Evolutionary conservation across 2,113 vertebrate species (phyloP).

Genomic region (Hippocampus comes): DNA sequence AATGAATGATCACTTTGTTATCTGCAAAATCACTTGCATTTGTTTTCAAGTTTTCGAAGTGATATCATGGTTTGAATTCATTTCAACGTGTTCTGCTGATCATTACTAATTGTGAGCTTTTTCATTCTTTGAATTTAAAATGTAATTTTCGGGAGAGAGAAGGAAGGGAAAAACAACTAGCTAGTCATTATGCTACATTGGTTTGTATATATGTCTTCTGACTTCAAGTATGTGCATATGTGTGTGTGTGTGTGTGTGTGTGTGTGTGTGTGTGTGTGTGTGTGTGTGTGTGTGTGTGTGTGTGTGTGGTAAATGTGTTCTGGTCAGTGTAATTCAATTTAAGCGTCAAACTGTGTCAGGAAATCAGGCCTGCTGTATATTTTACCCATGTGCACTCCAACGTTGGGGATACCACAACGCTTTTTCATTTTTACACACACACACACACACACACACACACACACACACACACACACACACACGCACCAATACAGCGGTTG

Average conservation of each 20-base stretch:
- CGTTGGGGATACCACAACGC: constrained; percentile 15
- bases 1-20: too few species aligned
- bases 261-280: not conserved
- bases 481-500: constrained; percentile 27
- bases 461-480: constrained; percentile 7
- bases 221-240: not conserved
- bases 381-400: constrained; percentile 22
- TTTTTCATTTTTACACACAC: constrained; percentile 31
- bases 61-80: too few species aligned
- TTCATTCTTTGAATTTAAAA: not conserved
- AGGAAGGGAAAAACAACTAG: constrained; percentile 7
- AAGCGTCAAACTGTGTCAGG: constrained; percentile 6
- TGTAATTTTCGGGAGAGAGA: not conserved
- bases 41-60: too few species aligned
- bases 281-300: not conserved
- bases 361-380: constrained; percentile 22
- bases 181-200: constrained; percentile 8
- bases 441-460: constrained; percentile 14
- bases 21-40: too few species aligned
- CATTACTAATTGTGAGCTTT: too few species aligned
- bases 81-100: too few species aligned
- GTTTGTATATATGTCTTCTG: constrained; percentile 5
- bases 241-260: not conserved
- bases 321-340: constrained; percentile 32
- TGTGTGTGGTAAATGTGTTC: constrained; percentile 34